Evolutionary conservation across 2,113 vertebrate species (phyloP).

Genomic region (Urocolius indicus): DNA sequence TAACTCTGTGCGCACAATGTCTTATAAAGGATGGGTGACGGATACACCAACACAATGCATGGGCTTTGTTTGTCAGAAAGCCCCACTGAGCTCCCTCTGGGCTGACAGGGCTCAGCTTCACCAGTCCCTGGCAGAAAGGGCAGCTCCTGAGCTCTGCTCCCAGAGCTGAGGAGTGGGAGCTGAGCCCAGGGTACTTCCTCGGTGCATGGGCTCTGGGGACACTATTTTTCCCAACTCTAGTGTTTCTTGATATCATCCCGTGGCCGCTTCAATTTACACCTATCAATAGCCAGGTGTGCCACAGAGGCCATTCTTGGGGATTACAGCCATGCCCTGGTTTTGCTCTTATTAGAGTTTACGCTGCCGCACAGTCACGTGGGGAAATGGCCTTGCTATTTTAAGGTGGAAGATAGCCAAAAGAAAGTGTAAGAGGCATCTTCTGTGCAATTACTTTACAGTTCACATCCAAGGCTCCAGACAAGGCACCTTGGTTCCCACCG

Average conservation of each 20-base stretch:
- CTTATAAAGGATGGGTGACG: not conserved
- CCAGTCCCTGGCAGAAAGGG: not conserved
- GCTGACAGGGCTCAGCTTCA: not conserved
- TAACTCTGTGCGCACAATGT: fast-evolving
- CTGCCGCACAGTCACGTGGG: not conserved
- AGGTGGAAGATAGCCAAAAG: not conserved
- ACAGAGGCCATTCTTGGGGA: not conserved
- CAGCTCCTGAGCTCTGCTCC: not conserved
- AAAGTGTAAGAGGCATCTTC: slow-evolving; percentile 22
- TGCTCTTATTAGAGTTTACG: not conserved
- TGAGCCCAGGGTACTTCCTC: fast-evolving
- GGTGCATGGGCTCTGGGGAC: too few species aligned
- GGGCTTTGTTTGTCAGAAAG: not conserved
- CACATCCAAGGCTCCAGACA: not conserved
- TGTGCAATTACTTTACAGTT: not conserved
- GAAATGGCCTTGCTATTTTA: not conserved
- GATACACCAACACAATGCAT: fast-evolving
- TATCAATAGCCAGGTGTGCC: not conserved
- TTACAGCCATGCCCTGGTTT: not conserved
- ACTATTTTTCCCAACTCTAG: too few species aligned
- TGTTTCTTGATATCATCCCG: not conserved
- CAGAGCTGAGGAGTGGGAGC: fast-evolving
- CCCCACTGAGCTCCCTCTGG: fast-evolving
- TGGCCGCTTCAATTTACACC: not conserved
- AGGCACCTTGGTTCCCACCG: not conserved